Evolutionary conservation across 2,797 vertebrate species (phyloP), one percentile per base, ranked within the genome.

Genomic region (Pseudochirops cupreus): DNA sequence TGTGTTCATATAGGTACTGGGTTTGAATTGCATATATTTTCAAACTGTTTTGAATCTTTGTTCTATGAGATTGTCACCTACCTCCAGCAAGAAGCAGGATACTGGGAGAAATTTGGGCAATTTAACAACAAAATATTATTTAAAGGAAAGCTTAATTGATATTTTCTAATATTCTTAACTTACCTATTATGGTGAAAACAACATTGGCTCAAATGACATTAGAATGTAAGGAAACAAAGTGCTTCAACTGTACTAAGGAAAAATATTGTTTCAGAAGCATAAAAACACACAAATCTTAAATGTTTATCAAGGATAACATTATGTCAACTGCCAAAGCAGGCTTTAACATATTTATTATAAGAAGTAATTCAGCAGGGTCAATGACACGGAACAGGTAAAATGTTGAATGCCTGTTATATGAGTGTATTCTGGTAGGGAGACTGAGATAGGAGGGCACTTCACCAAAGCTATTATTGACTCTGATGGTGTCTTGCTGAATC

Each of bases 401-500:
- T 55, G 29, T 9, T 28, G 24, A 54, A 91, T 91, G 67, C 93
- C 91, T 96, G 57, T 87, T 95, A 53, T 55, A 50, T 96, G 93
- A 67, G 91, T 26, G 2, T 82, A 28, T 96, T 97, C 91, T 92
- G 56, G 56, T 67, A 93, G 82, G 14, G 5, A 91, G 28, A 89
- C 82, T 91, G 2, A 92, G 92, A 59, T 50, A 91, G 95, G 5
- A 91, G 91, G 92, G 90, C 56, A 94, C 91, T 92, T 98, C 92
- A 91, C 94, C 89, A 87, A 93, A 97, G 89, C 91, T 93, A 58
- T 93, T 95, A 94, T 33, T 55, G 13, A 93, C 92, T 92, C 91
- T 29, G 89, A 53, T 56, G 93, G 31, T 94, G 62, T 96, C 93
- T 96, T 96, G 94, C 92, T 95, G 95, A 98, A 97, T 97, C 97